phyloP scores from a whole-genome alignment of 1,140 invertebrate genomes.

The Caenorhabditis briggsae region DNA sequence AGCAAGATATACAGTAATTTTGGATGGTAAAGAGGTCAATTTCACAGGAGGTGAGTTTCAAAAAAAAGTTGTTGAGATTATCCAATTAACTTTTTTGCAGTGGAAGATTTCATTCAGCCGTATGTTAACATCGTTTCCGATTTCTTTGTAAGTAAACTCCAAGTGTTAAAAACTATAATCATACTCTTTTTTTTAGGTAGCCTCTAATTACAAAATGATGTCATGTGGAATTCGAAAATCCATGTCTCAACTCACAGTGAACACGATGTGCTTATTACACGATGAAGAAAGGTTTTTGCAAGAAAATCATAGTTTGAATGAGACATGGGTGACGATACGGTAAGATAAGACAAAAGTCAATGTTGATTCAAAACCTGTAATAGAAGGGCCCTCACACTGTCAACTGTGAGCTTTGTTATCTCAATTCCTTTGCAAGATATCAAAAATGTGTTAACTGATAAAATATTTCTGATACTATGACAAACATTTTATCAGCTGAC shows the following conservation, averaged over 20 bases:
- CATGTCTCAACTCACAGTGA: conserved; percentile 18
- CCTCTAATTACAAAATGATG: conserved; percentile 25
- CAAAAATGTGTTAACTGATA: too few species aligned
- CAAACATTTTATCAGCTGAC: too few species aligned
- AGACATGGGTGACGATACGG: conserved; percentile 14
- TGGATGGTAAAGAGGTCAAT: not conserved
- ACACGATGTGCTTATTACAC: conserved; percentile 11
- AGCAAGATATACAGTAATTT: not conserved
- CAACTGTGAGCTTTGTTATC: not conserved
- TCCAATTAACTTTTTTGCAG: not conserved
- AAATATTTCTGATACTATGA: too few species aligned
- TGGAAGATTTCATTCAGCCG: conserved; percentile 4
- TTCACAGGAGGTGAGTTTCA: not conserved
- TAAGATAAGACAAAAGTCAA: too few species aligned
- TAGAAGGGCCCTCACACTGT: not conserved
- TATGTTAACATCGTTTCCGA: not conserved
- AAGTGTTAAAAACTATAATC: too few species aligned
- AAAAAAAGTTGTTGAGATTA: not conserved
- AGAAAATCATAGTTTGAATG: conserved; percentile 22
- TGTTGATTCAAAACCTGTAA: too few species aligned
- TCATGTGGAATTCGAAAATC: conserved; percentile 34
- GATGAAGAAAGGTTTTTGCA: conserved; percentile 6
- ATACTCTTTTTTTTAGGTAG: not conserved
- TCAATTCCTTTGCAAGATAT: too few species aligned
- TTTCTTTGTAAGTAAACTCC: not conserved